These are phyloP conservation scores for Leptopilina drosophilae DNA, from an alignment of 2,888 invertebrate genomes.

Conservation along the genomic window DNA sequence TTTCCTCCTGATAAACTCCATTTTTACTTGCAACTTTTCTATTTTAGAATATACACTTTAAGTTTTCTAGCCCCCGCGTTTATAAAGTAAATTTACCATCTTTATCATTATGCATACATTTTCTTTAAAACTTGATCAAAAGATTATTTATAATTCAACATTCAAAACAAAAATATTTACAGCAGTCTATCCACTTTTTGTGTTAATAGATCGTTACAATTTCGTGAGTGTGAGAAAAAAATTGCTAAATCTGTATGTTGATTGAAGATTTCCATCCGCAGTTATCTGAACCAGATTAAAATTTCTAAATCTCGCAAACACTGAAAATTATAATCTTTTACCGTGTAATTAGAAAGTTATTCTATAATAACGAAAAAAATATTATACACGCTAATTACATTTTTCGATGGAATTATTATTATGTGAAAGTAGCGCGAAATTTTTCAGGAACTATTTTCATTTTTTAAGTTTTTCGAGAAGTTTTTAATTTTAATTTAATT, in stretches of 20 bases:
- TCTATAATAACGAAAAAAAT: not conserved
- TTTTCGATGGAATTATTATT: too few species aligned
- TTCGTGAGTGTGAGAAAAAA: not conserved
- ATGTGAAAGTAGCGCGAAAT: too few species aligned
- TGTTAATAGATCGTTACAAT: not conserved
- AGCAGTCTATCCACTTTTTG: too few species aligned
- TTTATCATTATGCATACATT: not conserved
- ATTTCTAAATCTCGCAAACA: too few species aligned
- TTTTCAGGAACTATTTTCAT: too few species aligned
- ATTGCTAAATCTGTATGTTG: not conserved
- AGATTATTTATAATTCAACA: not conserved
- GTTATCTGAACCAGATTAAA: too few species aligned
- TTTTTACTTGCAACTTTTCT: conserved; percentile 15
- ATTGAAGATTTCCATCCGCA: too few species aligned
- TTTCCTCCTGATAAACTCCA: not conserved
- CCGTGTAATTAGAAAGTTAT: conserved; percentile 5
- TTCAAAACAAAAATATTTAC: too few species aligned
- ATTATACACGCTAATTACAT: too few species aligned
- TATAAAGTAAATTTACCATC: not conserved
- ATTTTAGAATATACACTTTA: not conserved
- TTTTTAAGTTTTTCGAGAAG: too few species aligned
- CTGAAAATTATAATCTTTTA: not conserved
- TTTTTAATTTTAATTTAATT: too few species aligned
- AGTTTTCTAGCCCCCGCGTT: not conserved
- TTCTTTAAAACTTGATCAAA: too few species aligned